A percentile compares a stretch with the other conserved stretches of the same genome.
These are phyloP conservation scores for Mola mola DNA, from an alignment of 2,113 vertebrate species.

Conservation along the genomic window DNA sequence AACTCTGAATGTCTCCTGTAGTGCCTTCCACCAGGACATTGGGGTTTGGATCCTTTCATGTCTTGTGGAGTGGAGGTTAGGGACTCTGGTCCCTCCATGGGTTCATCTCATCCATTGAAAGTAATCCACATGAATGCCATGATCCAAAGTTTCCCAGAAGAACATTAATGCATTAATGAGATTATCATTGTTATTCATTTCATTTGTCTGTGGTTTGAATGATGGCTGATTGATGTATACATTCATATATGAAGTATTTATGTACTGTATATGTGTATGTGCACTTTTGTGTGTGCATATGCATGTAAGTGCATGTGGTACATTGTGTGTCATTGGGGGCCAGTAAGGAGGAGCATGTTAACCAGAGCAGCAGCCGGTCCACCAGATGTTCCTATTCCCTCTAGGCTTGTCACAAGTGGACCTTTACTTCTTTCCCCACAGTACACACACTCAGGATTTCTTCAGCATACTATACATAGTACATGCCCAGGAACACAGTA, in stretches of 20 bases:
- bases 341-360: slow-evolving; percentile 80
- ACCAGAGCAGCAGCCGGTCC: slow-evolving; percentile 82
- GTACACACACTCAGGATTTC: slow-evolving; percentile 21
- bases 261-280: neutral
- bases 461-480: slow-evolving; percentile 39
- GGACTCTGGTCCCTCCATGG: no score
- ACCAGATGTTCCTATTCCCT: slow-evolving; percentile 82
- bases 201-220: no score
- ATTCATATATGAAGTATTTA: slow-evolving; percentile 7
- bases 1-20: no score
- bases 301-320: slow-evolving; percentile 45
- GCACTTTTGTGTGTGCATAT: slow-evolving; percentile 20
- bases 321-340: slow-evolving; percentile 62
- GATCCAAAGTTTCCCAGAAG: no score
- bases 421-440: slow-evolving; percentile 75
- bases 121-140: no score
- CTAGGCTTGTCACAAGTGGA: slow-evolving; percentile 79
- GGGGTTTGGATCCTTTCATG: no score
- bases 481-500: slow-evolving; percentile 6
- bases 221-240: no score
- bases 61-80: no score
- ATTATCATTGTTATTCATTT: no score
- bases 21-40: no score
- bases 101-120: no score
- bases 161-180: no score